Conservation (phyloP, 2,888 invertebrate species). For the Isoperla grammatica region DNA sequence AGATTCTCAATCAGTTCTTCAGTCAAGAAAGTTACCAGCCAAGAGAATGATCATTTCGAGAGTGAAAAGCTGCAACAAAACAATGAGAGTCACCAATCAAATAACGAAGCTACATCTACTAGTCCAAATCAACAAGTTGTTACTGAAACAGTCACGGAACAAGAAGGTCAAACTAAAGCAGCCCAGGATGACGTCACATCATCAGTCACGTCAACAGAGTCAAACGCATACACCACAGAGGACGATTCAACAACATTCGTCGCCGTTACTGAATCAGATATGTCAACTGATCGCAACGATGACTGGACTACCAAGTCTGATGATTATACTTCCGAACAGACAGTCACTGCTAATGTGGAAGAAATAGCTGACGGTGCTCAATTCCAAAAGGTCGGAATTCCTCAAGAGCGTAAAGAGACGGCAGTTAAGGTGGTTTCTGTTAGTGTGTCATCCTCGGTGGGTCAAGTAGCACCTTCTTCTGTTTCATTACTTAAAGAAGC, state of each 20-base stretch:
- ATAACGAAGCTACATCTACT: conserved; percentile 4
- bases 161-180: background rate
- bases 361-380: background rate
- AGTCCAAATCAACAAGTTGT: background rate
- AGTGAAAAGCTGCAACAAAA: background rate
- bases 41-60: background rate
- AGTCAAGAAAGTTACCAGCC: background rate
- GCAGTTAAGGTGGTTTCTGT: conserved; percentile 45
- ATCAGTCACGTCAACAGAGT: background rate
- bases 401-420: background rate
- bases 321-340: background rate
- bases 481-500: conserved; percentile 21
- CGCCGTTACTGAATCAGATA: background rate
- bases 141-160: background rate
- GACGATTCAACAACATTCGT: background rate
- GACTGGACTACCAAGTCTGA: conserved; percentile 10
- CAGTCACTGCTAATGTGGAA: background rate
- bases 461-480: conserved; percentile 26
- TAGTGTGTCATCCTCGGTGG: conserved; percentile 48
- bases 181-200: background rate
- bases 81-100: background rate
- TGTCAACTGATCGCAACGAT: background rate
- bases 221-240: background rate
- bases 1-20: conserved; percentile 10
- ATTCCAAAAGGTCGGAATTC: background rate